Conservation (phyloP, 2,797 vertebrate genomes). For the Sebastes cheni region DNA sequence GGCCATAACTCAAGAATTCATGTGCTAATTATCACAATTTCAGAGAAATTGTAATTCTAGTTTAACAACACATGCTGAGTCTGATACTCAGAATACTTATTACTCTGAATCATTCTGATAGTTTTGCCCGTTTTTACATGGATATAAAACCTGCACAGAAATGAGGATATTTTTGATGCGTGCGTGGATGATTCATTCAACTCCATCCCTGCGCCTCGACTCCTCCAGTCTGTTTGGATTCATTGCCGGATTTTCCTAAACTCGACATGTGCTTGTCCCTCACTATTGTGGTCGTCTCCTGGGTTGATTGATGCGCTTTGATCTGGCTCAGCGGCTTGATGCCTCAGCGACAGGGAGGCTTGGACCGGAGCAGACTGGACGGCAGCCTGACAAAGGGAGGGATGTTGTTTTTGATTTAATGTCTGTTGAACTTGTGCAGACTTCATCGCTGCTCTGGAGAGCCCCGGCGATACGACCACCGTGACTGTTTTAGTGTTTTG, state of each 20-base stretch:
- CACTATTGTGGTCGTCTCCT: neutral
- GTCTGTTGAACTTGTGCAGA: slow-evolving; percentile 5
- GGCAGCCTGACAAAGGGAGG: slow-evolving; percentile 15
- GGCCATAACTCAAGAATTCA: no score
- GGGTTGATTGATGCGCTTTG: slow-evolving; percentile 3
- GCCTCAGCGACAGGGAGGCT: neutral
- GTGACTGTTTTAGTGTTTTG: neutral
- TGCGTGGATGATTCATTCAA: neutral
- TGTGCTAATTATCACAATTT: no score
- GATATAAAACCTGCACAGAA: neutral
- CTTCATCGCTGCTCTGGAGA: slow-evolving; percentile 3
- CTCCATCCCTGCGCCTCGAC: neutral
- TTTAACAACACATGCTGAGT: neutral
- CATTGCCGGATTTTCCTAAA: neutral
- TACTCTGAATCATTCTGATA: neutral
- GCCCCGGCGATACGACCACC: slow-evolving; percentile 36
- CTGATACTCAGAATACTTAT: neutral
- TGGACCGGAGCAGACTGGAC: slow-evolving; percentile 13
- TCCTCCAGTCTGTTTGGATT: slow-evolving; percentile 9
- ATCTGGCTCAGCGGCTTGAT: neutral
- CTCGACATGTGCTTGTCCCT: neutral
- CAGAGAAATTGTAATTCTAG: no score
- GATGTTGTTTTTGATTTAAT: slow-evolving; percentile 42
- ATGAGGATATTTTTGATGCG: neutral
- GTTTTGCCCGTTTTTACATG: neutral